A percentile compares a stretch with the other conserved stretches of the same genome.
phyloP scores from a whole-genome alignment of 2,113 vertebrate species.

The Pteronura brasiliensis region DNA sequence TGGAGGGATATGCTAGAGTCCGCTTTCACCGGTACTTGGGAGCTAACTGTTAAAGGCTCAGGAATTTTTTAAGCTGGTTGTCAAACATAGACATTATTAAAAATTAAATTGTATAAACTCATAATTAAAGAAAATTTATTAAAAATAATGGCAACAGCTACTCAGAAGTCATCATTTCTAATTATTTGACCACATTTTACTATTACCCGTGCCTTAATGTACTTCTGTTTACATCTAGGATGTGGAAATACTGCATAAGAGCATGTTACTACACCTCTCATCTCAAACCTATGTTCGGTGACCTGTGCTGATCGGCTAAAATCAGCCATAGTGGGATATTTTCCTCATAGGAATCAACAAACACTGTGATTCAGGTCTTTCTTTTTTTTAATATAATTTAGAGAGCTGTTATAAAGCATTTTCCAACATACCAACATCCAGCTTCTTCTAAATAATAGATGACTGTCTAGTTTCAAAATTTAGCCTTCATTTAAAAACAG shows the following conservation, averaged over 20 bases:
- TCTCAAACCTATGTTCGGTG: background rate
- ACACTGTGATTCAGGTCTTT: background rate
- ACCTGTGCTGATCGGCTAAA: background rate
- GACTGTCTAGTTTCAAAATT: conserved; percentile 18
- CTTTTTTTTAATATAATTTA: background rate
- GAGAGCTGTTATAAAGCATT: conserved; percentile 3
- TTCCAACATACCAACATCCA: background rate
- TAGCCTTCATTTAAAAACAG: conserved; percentile 48
- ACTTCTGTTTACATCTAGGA: background rate
- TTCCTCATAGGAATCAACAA: background rate
- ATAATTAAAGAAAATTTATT: background rate
- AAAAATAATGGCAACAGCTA: background rate
- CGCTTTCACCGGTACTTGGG: background rate
- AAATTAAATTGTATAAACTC: conserved; percentile 9
- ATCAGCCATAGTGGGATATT: background rate
- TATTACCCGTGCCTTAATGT: background rate
- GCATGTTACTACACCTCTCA: background rate
- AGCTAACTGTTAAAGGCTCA: background rate
- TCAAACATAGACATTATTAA: background rate
- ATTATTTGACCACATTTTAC: background rate
- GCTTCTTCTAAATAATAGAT: conserved; percentile 41
- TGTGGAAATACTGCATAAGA: background rate
- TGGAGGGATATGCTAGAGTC: background rate
- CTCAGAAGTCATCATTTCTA: background rate
- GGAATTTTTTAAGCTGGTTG: background rate